phyloP scores from a whole-genome alignment of 2,797 vertebrate species.

The Eremophila alpestris region DNA sequence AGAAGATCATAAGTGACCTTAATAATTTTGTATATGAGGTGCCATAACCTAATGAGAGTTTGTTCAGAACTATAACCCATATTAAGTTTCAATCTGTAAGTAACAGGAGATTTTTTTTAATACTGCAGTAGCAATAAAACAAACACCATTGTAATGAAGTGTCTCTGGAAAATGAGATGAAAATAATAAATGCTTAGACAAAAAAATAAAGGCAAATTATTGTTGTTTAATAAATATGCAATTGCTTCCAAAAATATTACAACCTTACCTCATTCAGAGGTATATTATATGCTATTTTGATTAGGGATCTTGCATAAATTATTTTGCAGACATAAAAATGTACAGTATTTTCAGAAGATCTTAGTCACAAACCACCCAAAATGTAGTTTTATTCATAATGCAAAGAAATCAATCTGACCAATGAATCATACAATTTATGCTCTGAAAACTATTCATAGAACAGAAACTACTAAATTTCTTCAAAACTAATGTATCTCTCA shows the following conservation, averaged over 20 bases:
- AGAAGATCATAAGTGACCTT: not conserved
- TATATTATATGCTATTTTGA: not conserved
- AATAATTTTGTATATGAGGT: not conserved
- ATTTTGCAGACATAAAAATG: not conserved
- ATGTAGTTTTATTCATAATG: not conserved
- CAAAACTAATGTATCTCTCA: not conserved
- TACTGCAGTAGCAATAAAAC: not conserved
- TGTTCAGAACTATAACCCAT: not conserved
- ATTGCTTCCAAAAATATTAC: not conserved
- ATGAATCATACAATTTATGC: not conserved
- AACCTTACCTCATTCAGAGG: not conserved
- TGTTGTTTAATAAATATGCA: not conserved
- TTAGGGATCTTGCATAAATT: not conserved
- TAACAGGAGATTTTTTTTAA: not conserved
- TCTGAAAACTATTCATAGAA: not conserved
- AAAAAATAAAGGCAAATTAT: constrained; percentile 1
- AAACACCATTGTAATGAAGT: not conserved
- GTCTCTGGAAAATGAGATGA: constrained; percentile 7
- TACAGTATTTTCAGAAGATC: not conserved
- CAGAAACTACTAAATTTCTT: not conserved
- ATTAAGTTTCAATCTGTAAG: not conserved
- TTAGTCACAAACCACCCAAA: not conserved
- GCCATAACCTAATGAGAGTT: not conserved
- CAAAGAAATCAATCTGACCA: not conserved
- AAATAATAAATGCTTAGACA: constrained; percentile 17